phyloP scores from a whole-genome alignment of 2,888 invertebrate genomes.

The Cetonia aurata region DNA sequence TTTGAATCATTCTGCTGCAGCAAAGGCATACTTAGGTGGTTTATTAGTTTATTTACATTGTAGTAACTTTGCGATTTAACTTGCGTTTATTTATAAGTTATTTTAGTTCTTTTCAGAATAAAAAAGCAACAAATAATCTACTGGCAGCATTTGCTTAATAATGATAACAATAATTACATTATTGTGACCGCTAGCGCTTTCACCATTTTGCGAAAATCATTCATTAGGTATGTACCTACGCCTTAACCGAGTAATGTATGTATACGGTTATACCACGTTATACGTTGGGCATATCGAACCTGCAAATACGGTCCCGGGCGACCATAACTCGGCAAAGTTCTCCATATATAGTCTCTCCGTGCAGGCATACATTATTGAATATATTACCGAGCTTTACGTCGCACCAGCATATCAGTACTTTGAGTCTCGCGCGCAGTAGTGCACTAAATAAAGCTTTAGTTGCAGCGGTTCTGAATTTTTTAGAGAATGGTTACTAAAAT shows the following conservation, averaged over 20 bases:
- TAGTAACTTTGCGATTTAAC: too few species aligned
- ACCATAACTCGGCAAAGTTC: conserved; percentile 25
- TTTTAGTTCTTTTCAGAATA: too few species aligned
- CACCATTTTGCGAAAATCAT: conserved; percentile 22
- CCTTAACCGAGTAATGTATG: conserved; percentile 8
- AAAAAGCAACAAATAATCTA: too few species aligned
- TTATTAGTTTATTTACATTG: too few species aligned
- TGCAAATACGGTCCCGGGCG: conserved; percentile 21
- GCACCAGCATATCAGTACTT: background rate
- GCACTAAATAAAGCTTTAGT: conserved; percentile 16
- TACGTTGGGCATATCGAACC: conserved; percentile 21
- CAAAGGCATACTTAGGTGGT: too few species aligned
- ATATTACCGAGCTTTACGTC: conserved; percentile 17
- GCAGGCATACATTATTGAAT: conserved; percentile 32
- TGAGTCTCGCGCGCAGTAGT: background rate
- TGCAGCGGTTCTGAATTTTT: conserved; percentile 12
- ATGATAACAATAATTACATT: background rate
- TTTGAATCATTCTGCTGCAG: too few species aligned
- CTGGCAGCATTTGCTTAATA: too few species aligned
- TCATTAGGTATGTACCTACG: background rate
- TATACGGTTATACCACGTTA: background rate
- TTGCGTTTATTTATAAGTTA: too few species aligned
- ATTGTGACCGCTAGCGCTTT: conserved; percentile 5
- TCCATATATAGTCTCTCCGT: conserved; percentile 16
- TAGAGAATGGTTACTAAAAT: background rate